Conservation (phyloP, 2,888 invertebrate species). For the Gari tellinella region DNA sequence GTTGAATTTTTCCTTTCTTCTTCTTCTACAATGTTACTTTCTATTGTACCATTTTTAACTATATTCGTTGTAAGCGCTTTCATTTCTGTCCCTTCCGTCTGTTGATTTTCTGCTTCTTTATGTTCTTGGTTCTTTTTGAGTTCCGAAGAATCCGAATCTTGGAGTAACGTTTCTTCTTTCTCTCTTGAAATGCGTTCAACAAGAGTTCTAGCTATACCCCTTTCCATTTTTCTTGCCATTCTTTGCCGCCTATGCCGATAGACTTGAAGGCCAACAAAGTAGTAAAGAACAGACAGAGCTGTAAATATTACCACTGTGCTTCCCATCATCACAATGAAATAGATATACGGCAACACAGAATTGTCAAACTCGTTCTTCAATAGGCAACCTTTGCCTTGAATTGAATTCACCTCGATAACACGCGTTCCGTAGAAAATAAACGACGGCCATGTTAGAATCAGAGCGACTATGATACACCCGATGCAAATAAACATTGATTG, state of each 20-base stretch:
- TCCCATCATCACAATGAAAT: constrained; percentile 50
- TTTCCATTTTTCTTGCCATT: too few relatives aligned
- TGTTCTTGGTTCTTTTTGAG: too few relatives aligned
- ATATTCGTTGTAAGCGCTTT: too few relatives aligned
- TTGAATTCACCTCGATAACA: constrained; percentile 18
- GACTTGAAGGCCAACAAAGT: constrained; percentile 62
- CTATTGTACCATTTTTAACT: too few relatives aligned
- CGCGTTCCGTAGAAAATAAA: constrained; percentile 70
- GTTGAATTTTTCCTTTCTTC: too few relatives aligned
- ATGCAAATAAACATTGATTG: constrained; percentile 65
- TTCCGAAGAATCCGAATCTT: too few relatives aligned
- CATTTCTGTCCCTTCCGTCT: too few relatives aligned
- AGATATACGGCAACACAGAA: constrained; percentile 55
- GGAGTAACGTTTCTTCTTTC: too few relatives aligned
- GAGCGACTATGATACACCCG: constrained; percentile 46
- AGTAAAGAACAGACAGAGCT: constrained; percentile 56
- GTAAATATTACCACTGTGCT: constrained; percentile 58
- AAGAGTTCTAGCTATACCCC: too few relatives aligned
- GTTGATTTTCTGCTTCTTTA: too few relatives aligned
- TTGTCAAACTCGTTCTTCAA: constrained; percentile 51
- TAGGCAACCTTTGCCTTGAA: constrained; percentile 45
- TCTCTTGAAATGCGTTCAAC: too few relatives aligned
- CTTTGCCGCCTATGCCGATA: constrained; percentile 44
- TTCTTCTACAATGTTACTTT: too few relatives aligned
- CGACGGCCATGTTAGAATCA: constrained; percentile 64